Percentiles rank a stretch among this genome's conserved stretches.
Conservation (phyloP, 2,888 invertebrate genomes). For the Meta bourneti region DNA sequence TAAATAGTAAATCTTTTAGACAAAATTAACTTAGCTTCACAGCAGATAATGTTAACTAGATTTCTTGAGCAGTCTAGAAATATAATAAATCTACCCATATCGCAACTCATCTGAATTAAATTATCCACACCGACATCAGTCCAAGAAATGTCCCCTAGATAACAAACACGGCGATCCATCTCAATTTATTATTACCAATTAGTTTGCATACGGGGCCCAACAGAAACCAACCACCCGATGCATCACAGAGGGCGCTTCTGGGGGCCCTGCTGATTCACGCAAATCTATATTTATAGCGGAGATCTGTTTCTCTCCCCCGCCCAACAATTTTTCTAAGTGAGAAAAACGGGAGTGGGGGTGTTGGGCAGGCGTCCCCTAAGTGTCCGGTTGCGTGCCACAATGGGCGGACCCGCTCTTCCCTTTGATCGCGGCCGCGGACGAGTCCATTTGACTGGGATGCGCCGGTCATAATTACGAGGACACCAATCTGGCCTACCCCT, state of each 20-base stretch:
- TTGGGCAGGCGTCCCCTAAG: constrained; percentile 39
- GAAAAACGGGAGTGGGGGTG: constrained; percentile 20
- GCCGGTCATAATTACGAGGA: constrained; percentile 30
- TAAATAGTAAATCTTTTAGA: too few relatives aligned
- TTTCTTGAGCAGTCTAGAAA: too few relatives aligned
- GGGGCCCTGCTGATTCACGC: constrained; percentile 34
- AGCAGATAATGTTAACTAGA: too few relatives aligned
- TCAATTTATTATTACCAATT: constrained; percentile 14
- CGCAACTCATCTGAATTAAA: too few relatives aligned
- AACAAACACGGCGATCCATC: constrained; percentile 14
- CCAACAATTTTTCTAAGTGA: constrained; percentile 70
- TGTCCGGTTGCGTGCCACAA: constrained; percentile 66
- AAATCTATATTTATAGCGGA: too few relatives aligned
- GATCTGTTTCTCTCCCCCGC: constrained; percentile 47
- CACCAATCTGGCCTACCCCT: constrained; percentile 35
- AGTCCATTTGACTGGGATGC: constrained; percentile 55
- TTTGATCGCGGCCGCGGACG: constrained; percentile 41
- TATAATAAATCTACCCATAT: too few relatives aligned
- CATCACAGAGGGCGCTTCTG: too few relatives aligned
- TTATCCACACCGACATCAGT: too few relatives aligned
- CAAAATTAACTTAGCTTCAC: too few relatives aligned
- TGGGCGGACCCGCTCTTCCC: constrained; percentile 64
- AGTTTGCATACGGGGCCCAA: constrained; percentile 3
- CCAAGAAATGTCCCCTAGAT: too few relatives aligned
- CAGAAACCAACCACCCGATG: too few relatives aligned